These are phyloP conservation scores for Eupithecia tripunctaria DNA, from an alignment of 2,888 invertebrate species.

Conservation along the genomic window DNA sequence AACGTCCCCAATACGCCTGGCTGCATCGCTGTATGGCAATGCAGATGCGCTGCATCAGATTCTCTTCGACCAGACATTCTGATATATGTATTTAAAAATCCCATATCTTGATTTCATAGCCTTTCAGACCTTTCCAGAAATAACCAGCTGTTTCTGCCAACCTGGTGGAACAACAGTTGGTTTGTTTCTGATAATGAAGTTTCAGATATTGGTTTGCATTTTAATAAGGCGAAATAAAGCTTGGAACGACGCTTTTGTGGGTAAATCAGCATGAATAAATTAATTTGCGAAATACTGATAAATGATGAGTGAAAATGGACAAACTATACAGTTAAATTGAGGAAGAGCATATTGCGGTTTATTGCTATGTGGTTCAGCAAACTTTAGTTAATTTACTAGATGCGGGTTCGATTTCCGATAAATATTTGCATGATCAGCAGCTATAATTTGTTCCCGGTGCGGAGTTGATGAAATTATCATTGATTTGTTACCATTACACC, in stretches of 20 bases:
- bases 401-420: too few species aligned
- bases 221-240: background rate
- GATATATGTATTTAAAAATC: too few species aligned
- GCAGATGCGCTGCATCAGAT: too few species aligned
- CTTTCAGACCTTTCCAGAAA: background rate
- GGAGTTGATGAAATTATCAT: background rate
- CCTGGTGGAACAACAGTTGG: background rate
- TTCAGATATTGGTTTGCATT: conserved; percentile 13
- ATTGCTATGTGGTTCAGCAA: background rate
- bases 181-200: conserved; percentile 18
- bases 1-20: too few species aligned
- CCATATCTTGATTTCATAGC: too few species aligned
- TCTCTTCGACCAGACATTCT: too few species aligned
- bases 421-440: background rate
- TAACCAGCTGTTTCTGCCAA: background rate
- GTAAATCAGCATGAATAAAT: background rate
- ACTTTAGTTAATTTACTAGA: background rate
- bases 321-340: background rate
- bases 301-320: background rate
- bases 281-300: background rate
- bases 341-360: too few species aligned
- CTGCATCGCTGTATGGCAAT: too few species aligned
- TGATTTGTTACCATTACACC: background rate
- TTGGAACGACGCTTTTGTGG: background rate
- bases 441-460: background rate